Evolutionary conservation across 2,797 vertebrate species (phyloP), one percentile per base, ranked within the genome.

Genomic region (Epinephelus coioides): DNA sequence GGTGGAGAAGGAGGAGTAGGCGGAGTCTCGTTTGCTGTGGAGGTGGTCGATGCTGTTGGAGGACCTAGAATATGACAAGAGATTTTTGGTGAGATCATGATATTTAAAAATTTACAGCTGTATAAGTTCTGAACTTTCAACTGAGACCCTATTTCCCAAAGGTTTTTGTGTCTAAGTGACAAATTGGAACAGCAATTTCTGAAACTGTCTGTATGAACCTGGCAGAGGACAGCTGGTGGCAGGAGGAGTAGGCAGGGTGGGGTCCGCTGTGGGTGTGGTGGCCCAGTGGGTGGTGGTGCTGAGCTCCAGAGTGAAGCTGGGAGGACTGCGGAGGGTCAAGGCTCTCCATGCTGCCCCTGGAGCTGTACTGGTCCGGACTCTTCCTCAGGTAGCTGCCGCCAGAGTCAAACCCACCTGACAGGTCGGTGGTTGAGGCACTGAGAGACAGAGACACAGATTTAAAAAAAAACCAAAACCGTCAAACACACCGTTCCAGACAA

Each of bases 1-100:
- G 84, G 97, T 98, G 74, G 98, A 99, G 91, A 98, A 98, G 61
- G 98, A 99, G 82, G 97, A 98, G 79, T 99, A 99, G 8, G 98
- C 98, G 0, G 98, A 99, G 92, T 99, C 98, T 51, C 97, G 96
- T 90, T 99, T 99, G 96, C 94, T 98, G 93, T 99, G 97, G 69
- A 98, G 95, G 85, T 98, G 98, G 89, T 99, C 97, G 2, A 98
- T 98, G 94, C 97, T 98, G 91, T 96, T 97, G 65, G 96, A 98
- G 19, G 98, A 98, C 87, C 99, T 99, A 89, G 94, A 96, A 68
- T 12, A 64, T 0, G 6, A 68, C 4, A n/a, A 56, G 5, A 57
- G 9, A 23, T 55, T 50, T 43, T 3, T 46, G 21, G 38, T 59
- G 10, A 66, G 11, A 51, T 62, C 10, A 59, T 14, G 19, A 43